Evolutionary conservation across 2,797 vertebrate genomes (phyloP).

Genomic region (Gymnoscopelus braueri): DNA sequence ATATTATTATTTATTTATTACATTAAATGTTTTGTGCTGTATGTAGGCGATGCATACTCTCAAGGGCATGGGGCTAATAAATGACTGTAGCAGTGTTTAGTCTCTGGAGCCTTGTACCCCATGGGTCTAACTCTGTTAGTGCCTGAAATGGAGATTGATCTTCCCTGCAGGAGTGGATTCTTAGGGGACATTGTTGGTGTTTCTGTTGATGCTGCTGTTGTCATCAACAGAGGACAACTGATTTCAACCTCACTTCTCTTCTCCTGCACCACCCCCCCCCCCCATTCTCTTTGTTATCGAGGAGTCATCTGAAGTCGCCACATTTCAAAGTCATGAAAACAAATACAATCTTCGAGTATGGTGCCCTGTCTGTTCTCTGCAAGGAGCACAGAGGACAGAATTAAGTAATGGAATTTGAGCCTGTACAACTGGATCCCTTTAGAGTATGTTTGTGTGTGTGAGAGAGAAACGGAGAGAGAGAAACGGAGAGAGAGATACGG

Average conservation of each 20-base stretch:
- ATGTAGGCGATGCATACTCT: too few species aligned
- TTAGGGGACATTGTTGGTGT: background rate
- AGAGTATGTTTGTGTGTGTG: constrained; percentile 1
- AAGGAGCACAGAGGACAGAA: background rate
- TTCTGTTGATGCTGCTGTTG: background rate
- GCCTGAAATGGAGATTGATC: constrained; percentile 3
- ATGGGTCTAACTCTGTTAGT: background rate
- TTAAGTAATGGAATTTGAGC: background rate
- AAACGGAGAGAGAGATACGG: constrained; percentile 16
- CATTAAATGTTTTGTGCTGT: too few species aligned
- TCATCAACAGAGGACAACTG: background rate
- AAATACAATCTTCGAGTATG: too few species aligned
- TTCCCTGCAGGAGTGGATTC: background rate
- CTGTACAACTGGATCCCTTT: background rate
- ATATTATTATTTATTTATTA: too few species aligned
- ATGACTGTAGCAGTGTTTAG: background rate
- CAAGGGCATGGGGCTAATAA: too few species aligned
- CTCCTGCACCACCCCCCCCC: background rate
- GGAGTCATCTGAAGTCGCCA: too few species aligned
- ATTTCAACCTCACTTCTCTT: background rate
- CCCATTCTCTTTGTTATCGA: too few species aligned
- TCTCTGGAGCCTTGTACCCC: background rate
- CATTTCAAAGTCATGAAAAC: too few species aligned
- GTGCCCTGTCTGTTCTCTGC: too few species aligned
- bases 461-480: background rate